Percentiles rank a stretch among this genome's conserved stretches.
Conservation (phyloP, 92 coral and sea anemone genomes). For the Palythoa heliodiscus region DNA sequence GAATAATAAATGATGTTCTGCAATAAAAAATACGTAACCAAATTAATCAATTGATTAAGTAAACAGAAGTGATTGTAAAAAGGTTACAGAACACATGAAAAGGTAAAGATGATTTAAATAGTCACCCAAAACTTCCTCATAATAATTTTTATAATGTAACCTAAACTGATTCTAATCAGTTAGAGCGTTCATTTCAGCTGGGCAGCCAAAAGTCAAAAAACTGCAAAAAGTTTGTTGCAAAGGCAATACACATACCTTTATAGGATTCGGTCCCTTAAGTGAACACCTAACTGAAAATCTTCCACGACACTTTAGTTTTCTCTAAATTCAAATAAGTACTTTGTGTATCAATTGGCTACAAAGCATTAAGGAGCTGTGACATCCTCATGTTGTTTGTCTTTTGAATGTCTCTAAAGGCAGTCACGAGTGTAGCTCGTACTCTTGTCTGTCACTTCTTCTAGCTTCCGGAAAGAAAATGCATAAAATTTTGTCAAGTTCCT, state of each 20-base stretch:
- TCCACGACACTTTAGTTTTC: conserved; percentile 11
- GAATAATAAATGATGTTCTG: conserved; percentile 28
- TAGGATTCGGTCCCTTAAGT: conserved; percentile 13
- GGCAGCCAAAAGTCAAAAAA: neutral
- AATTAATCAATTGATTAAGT: neutral
- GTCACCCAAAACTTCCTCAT: neutral
- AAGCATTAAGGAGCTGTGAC: no score
- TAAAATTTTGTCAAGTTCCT: no score
- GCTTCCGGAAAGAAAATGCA: no score
- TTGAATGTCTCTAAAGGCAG: no score
- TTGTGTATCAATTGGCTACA: neutral
- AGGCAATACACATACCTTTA: neutral
- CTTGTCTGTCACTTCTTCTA: no score
- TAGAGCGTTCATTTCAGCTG: neutral
- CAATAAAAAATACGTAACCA: neutral
- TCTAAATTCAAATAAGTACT: conserved; percentile 3
- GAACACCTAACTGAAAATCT: conserved; percentile 13
- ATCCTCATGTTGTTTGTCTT: no score
- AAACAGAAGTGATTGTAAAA: neutral
- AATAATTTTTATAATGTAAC: neutral
- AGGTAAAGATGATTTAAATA: neutral
- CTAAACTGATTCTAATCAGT: neutral
- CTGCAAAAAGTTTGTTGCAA: neutral
- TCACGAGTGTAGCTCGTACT: no score
- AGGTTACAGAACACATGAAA: neutral